Evolutionary conservation across 2,113 vertebrate species (phyloP), one percentile per base, ranked within the genome.

Genomic region (Hypanus sabinus): DNA sequence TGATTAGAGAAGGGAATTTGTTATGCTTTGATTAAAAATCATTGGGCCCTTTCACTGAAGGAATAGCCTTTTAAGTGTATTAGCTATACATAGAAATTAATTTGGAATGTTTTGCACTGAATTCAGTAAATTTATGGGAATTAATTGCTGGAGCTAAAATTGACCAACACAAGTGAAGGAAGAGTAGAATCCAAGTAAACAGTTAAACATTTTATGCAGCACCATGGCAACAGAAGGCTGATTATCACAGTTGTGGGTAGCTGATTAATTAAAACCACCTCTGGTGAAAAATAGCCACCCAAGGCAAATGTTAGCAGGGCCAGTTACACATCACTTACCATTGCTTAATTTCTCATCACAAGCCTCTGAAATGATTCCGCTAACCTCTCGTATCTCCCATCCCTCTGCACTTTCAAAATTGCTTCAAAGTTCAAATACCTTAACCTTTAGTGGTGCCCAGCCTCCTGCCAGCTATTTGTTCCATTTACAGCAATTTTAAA

Each of bases 241-340:
- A 65, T 90, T 90, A 90, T 90, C 85, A 90, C 60, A 68, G 85
- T 68, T 90, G 85, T 90, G 85, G 60, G 30, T n/a, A 90, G 85
- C 85, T 36, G 60, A 68, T 90, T 88, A 88, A 88, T 65, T 90
- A 68, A 68, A 90, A 90, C 85, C 12, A 65, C n/a, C 85, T 68
- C 60, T 90, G 60, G 60, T 36, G 60, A 60, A 90, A 90, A 90
- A 65, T 90, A 62, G 30, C 85, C 60, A 65, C 85, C 85, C 85
- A 90, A 90, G 60, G 27, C 60, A 90, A 62, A 36, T 68, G 85
- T 22, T 90, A 33, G 30, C 85, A 90, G 60, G n/a, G 30, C 30
- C 62, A 57, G 18, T 90, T n/a, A 90, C 60, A 90, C 85, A 68
- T 68, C 60, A 90, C 57, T 65, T 62, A 65, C 85, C 85, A 65